phyloP scores from a whole-genome alignment of 2,888 invertebrate genomes.

The Xanthostigma xanthostigma region DNA sequence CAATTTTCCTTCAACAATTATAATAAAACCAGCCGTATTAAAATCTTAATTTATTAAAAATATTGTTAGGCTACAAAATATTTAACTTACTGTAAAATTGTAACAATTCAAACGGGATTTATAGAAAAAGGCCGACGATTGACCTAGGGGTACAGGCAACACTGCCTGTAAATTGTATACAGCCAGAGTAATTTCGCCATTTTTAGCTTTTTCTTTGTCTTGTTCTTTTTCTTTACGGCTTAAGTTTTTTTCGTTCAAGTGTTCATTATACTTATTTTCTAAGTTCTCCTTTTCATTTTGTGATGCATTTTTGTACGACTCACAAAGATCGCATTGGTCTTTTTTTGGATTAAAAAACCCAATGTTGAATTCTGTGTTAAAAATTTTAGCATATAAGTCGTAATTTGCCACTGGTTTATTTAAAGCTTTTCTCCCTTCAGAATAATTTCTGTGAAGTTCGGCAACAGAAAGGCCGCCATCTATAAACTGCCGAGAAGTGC shows the following conservation, averaged over 20 bases:
- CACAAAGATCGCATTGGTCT: slow-evolving; percentile 12
- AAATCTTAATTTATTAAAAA: no score
- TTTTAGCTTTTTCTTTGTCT: slow-evolving; percentile 14
- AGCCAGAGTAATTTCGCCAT: slow-evolving; percentile 11
- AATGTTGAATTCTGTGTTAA: slow-evolving; percentile 19
- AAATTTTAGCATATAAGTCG: slow-evolving; percentile 17
- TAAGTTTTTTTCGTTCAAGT: slow-evolving; percentile 12
- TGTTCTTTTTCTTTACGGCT: slow-evolving; percentile 15
- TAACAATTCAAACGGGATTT: not conserved
- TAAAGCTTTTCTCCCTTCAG: slow-evolving; percentile 12
- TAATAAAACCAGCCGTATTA: no score
- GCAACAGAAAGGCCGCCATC: slow-evolving; percentile 14
- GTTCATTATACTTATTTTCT: slow-evolving; percentile 14
- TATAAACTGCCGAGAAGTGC: slow-evolving; percentile 14
- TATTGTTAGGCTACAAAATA: no score
- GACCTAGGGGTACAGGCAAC: slow-evolving; percentile 18
- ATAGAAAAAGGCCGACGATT: slow-evolving; percentile 13
- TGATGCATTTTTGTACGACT: slow-evolving; percentile 16
- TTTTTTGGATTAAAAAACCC: slow-evolving; percentile 17
- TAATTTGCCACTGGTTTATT: slow-evolving; percentile 16
- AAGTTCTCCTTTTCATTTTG: slow-evolving; percentile 14
- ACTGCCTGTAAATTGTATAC: slow-evolving; percentile 21
- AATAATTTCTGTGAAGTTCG: slow-evolving; percentile 17
- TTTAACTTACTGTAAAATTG: slow-evolving; percentile 1
- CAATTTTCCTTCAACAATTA: no score